These are phyloP conservation scores for Cyphomyrus discorhynchus DNA, from an alignment of 2,113 vertebrate genomes.

Conservation along the genomic window DNA sequence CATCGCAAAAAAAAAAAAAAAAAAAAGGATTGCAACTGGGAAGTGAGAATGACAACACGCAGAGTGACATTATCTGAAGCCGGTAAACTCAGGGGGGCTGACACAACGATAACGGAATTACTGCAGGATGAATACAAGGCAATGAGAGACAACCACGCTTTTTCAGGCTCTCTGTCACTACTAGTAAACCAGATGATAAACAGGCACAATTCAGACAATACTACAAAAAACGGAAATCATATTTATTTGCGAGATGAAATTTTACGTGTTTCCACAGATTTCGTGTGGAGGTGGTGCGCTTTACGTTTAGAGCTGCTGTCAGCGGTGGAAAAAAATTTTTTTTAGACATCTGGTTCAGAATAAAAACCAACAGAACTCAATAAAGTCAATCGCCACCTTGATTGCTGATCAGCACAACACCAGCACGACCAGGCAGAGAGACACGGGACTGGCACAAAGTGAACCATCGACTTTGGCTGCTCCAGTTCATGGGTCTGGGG, in stretches of 20 bases:
- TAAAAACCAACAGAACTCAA: background rate
- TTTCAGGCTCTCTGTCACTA: background rate
- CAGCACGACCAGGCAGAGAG: too few relatives aligned
- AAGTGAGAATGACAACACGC: background rate
- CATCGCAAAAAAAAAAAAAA: background rate
- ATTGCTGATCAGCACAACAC: background rate
- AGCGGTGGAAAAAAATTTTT: background rate
- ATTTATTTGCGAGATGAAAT: background rate
- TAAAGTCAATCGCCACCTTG: background rate
- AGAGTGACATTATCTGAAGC: background rate
- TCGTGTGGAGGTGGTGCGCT: background rate
- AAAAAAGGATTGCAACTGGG: background rate
- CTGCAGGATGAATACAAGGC: background rate
- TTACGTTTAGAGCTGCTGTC: background rate
- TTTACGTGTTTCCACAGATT: background rate
- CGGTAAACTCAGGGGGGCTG: background rate
- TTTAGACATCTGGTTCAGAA: background rate
- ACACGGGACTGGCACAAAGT: background rate
- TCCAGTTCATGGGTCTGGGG: slow-evolving; percentile 46
- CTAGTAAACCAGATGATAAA: background rate
- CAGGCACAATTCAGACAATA: background rate
- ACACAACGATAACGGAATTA: background rate
- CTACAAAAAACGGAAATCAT: background rate
- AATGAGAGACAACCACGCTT: background rate
- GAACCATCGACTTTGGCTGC: slow-evolving; percentile 55